phyloP scores from a whole-genome alignment of 2,113 vertebrate species.

The Furnarius figulus region DNA sequence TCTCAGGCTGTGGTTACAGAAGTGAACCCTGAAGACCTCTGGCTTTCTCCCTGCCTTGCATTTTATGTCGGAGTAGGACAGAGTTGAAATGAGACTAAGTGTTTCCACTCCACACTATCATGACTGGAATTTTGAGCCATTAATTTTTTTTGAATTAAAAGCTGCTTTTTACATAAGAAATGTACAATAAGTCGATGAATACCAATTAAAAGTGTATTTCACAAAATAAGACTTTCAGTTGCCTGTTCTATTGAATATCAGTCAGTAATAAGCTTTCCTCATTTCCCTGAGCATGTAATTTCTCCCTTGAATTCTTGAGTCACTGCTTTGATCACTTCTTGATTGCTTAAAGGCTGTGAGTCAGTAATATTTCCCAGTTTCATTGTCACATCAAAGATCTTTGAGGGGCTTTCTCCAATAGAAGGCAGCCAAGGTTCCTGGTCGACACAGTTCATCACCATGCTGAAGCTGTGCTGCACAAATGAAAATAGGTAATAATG shows the following conservation, averaged over 20 bases:
- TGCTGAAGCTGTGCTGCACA: slow-evolving; percentile 10
- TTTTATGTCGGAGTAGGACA: neutral
- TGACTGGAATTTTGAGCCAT: slow-evolving; percentile 23
- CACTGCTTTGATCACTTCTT: slow-evolving; percentile 55
- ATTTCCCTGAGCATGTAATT: slow-evolving; percentile 61
- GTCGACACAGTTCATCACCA: slow-evolving; percentile 57
- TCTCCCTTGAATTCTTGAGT: slow-evolving; percentile 45
- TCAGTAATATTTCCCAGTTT: slow-evolving; percentile 60
- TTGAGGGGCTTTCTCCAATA: slow-evolving; percentile 40
- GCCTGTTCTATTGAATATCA: slow-evolving; percentile 39
- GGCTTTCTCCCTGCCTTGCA: neutral
- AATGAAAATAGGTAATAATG: slow-evolving; percentile 36
- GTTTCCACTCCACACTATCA: neutral
- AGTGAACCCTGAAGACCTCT: neutral
- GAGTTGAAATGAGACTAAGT: neutral
- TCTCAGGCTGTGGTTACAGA: rapidly evolving
- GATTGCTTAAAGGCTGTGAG: slow-evolving; percentile 68
- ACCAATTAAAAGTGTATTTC: slow-evolving; percentile 55
- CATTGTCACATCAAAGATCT: slow-evolving; percentile 46
- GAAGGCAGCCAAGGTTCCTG: slow-evolving; percentile 55
- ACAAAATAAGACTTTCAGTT: slow-evolving; percentile 40
- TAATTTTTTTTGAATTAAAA: slow-evolving; percentile 28
- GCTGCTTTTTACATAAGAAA: slow-evolving; percentile 31
- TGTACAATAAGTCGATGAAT: slow-evolving; percentile 11
- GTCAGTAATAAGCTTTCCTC: slow-evolving; percentile 45